Conservation (phyloP, 2,797 vertebrate species). For the Aselliscus stoliczkanus region DNA sequence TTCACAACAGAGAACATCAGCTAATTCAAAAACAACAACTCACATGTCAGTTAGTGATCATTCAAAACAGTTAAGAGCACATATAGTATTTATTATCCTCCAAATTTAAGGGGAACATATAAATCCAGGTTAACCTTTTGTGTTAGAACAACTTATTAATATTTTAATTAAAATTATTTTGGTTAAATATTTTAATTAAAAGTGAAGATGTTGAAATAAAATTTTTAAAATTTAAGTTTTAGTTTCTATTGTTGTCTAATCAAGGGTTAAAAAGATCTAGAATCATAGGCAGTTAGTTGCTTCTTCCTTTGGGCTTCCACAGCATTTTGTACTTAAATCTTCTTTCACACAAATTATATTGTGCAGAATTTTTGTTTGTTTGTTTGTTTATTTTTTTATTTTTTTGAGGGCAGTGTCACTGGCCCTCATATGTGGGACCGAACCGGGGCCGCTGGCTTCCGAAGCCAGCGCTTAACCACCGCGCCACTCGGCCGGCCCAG, state of each 20-base stretch:
- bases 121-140: not conserved
- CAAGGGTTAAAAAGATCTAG: not conserved
- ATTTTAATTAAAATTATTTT: slow-evolving; percentile 16
- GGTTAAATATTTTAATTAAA: slow-evolving; percentile 9
- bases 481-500: too few relatives aligned
- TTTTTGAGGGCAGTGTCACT: too few relatives aligned
- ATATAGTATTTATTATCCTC: not conserved
- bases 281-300: not conserved
- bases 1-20: not conserved
- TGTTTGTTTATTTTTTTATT: too few relatives aligned
- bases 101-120: not conserved
- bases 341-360: not conserved
- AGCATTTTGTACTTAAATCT: not conserved
- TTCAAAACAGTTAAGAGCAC: not conserved
- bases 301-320: not conserved
- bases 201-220: not conserved
- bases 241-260: not conserved
- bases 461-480: too few relatives aligned
- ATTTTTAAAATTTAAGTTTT: not conserved
- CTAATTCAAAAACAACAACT: not conserved
- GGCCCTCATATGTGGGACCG: too few relatives aligned
- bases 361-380: not conserved
- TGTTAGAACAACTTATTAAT: not conserved
- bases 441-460: too few relatives aligned
- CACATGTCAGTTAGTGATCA: not conserved